Percentiles rank a stretch among this genome's conserved stretches.
Evolutionary conservation across 1,140 invertebrate species (phyloP).

Genomic region (Cydia pomonella): DNA sequence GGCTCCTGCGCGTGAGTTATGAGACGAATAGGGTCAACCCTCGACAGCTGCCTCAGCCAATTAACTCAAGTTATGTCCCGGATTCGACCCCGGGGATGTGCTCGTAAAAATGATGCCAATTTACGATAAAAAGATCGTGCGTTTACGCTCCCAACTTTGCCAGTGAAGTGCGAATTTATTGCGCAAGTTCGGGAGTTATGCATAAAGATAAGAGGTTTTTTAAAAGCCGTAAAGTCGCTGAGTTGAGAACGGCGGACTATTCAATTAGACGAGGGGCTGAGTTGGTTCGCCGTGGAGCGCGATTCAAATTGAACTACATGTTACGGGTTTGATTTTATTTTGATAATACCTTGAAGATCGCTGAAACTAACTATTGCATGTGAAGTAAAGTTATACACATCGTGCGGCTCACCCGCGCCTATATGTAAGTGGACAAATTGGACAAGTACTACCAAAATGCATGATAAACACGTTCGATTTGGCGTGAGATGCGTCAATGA

Average conservation of each 20-base stretch:
- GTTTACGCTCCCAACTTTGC: conserved; percentile 30
- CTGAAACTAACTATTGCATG: no score
- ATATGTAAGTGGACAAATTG: no score
- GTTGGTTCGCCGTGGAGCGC: background rate
- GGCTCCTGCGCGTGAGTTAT: background rate
- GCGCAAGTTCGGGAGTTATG: conserved; percentile 51
- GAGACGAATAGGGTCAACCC: background rate
- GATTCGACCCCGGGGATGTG: conserved; percentile 50
- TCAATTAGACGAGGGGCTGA: conserved; percentile 18
- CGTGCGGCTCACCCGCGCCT: no score
- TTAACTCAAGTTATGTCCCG: conserved; percentile 34
- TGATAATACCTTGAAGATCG: no score
- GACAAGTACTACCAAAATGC: no score
- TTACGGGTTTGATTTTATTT: no score
- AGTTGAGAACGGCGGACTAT: conserved; percentile 13
- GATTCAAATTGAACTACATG: no score
- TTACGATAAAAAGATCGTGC: conserved; percentile 61
- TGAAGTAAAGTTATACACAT: no score
- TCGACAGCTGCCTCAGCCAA: conserved; percentile 1
- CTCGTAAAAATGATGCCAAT: conserved; percentile 65
- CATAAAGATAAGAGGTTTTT: conserved; percentile 57
- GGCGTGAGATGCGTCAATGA: no score
- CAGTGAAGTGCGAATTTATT: conserved; percentile 56
- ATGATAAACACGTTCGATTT: no score
- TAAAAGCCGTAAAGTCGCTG: conserved; percentile 49